These are phyloP conservation scores for Stomatorhinus ivindoensis DNA, from an alignment of 2,113 vertebrate genomes.

Conservation along the genomic window DNA sequence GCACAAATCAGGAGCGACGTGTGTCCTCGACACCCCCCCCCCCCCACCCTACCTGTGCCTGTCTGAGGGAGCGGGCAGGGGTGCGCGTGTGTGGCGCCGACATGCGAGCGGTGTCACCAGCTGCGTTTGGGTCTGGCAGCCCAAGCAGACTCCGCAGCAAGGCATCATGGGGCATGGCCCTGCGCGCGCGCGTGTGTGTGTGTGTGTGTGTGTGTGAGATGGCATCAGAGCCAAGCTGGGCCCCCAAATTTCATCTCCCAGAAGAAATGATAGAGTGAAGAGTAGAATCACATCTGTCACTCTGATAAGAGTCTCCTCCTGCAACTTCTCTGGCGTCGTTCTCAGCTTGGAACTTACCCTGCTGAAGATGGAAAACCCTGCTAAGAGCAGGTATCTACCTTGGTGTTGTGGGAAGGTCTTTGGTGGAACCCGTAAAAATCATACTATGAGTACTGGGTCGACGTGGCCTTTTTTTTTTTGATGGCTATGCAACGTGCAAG, in stretches of 20 bases:
- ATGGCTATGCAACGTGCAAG: neutral
- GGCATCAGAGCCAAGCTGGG: neutral
- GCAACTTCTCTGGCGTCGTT: neutral
- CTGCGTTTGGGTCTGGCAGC: slow-evolving; percentile 51
- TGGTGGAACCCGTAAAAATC: neutral
- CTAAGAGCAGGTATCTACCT: neutral
- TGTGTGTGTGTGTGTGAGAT: neutral
- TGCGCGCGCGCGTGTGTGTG: neutral
- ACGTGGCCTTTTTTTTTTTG: neutral
- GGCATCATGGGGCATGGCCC: slow-evolving; percentile 26
- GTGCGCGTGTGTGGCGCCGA: neutral
- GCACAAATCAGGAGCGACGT: slow-evolving; percentile 51
- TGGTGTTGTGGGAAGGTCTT: neutral
- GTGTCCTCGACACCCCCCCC: no score
- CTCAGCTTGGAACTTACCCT: neutral
- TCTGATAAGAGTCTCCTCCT: neutral
- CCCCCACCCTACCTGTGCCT: no score
- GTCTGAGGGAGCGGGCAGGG: neutral
- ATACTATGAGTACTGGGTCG: neutral
- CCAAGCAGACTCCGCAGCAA: slow-evolving; percentile 47
- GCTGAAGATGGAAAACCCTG: neutral
- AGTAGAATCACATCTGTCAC: neutral
- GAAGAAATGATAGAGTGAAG: neutral
- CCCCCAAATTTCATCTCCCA: neutral
- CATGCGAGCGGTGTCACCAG: slow-evolving; percentile 57